phyloP scores from a whole-genome alignment of 2,888 invertebrate genomes.

The Colostygia pectinataria region DNA sequence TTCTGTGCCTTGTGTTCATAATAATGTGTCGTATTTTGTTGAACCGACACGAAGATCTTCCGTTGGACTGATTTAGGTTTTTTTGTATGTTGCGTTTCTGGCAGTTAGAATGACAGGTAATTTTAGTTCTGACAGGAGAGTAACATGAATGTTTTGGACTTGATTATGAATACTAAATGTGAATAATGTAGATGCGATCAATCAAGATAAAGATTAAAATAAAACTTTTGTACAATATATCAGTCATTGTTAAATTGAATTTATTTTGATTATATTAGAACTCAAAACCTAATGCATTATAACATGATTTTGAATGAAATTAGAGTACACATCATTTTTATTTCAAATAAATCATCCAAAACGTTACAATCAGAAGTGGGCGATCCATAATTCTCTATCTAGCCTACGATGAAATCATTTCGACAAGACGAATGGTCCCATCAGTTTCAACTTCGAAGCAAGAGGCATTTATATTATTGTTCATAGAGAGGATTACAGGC shows the following conservation, averaged over 20 bases:
- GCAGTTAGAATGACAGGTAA: conserved; percentile 37
- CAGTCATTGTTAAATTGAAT: too few relatives aligned
- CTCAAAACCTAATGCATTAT: too few relatives aligned
- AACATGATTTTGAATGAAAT: too few relatives aligned
- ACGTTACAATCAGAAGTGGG: conserved; percentile 31
- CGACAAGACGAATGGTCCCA: conserved; percentile 48
- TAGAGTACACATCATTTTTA: conserved; percentile 29
- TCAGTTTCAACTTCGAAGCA: conserved; percentile 13
- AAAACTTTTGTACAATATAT: too few relatives aligned
- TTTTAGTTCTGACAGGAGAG: conserved; percentile 33
- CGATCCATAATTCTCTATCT: conserved; percentile 38
- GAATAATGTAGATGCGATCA: too few relatives aligned
- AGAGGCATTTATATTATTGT: conserved; percentile 53
- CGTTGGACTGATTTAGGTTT: conserved; percentile 32
- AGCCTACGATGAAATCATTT: conserved; percentile 42
- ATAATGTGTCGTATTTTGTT: conserved; percentile 34
- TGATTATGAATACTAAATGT: too few relatives aligned
- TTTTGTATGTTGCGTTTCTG: conserved; percentile 30
- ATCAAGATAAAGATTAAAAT: background rate
- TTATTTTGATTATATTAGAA: too few relatives aligned
- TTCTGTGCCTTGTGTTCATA: conserved; percentile 24
- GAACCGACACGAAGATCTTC: conserved; percentile 30
- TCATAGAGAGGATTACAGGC: conserved; percentile 66
- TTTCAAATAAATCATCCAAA: conserved; percentile 29
- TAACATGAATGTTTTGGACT: conserved; percentile 17